A percentile compares a stretch with the other conserved stretches of the same genome.
These are phyloP conservation scores for Pocillopora meandrina DNA, from an alignment of 92 coral and sea anemone species.

Conservation along the genomic window DNA sequence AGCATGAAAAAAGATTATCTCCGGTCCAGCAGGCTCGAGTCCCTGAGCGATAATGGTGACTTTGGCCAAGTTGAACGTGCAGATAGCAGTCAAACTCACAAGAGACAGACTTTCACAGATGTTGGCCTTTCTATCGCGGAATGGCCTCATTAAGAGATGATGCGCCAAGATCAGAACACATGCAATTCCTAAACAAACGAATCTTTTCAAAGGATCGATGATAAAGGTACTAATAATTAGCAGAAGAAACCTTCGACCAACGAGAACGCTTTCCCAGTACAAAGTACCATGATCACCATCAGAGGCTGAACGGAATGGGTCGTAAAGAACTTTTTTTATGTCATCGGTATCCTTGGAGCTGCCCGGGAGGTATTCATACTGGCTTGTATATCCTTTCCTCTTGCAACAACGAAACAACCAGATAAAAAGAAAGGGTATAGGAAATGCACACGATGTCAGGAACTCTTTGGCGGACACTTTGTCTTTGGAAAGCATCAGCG, in stretches of 20 bases:
- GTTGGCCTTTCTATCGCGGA: conserved; percentile 48
- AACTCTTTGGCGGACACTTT: conserved; percentile 40
- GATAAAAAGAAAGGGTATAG: background rate
- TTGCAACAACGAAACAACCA: background rate
- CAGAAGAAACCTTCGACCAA: too few relatives aligned
- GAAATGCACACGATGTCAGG: conserved; percentile 17
- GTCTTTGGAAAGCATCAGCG: background rate
- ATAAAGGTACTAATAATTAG: too few relatives aligned
- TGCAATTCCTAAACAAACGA: too few relatives aligned
- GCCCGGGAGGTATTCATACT: too few relatives aligned
- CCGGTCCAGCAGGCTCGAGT: conserved; percentile 35
- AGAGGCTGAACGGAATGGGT: conserved; percentile 29
- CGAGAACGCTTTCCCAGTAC: too few relatives aligned
- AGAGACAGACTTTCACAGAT: conserved; percentile 43
- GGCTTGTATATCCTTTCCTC: accelerated
- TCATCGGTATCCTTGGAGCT: too few relatives aligned
- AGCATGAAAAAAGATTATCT: background rate
- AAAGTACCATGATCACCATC: too few relatives aligned
- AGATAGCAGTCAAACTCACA: conserved; percentile 31
- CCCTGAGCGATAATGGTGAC: conserved; percentile 38
- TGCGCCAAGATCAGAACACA: background rate
- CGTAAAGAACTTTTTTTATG: conserved; percentile 33
- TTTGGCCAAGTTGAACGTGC: conserved; percentile 43
- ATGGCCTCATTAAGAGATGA: conserved; percentile 41
- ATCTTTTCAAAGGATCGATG: too few relatives aligned